phyloP scores from a whole-genome alignment of 2,797 vertebrate genomes.

The Oreochromis grahami region DNA sequence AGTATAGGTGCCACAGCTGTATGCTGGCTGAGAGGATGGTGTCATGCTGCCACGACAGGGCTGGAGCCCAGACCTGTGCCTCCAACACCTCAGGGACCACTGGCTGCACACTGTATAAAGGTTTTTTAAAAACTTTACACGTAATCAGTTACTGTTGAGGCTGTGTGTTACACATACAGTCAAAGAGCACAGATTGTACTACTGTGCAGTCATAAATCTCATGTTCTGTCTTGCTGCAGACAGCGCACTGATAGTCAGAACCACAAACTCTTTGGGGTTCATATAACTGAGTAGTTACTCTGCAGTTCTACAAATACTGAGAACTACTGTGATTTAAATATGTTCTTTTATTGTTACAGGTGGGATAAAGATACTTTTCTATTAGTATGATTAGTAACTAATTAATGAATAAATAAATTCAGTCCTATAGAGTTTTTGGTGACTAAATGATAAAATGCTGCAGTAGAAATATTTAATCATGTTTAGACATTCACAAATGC shows the following conservation, averaged over 20 bases:
- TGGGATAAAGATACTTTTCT: not conserved
- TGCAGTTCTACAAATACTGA: not conserved
- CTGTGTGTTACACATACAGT: not conserved
- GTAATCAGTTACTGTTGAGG: not conserved
- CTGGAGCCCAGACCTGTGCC: not conserved
- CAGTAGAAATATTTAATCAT: not conserved
- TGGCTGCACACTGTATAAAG: not conserved
- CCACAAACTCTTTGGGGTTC: not conserved
- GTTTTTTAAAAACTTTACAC: not conserved
- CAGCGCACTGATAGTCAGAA: not conserved
- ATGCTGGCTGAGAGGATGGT: conserved; percentile 7
- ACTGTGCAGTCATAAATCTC: not conserved
- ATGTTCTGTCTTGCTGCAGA: not conserved
- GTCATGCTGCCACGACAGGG: not conserved
- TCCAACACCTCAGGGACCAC: not conserved
- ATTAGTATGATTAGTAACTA: not conserved
- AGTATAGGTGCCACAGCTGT: conserved; percentile 5
- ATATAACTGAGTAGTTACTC: not conserved
- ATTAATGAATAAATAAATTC: not conserved
- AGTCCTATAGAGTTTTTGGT: not conserved
- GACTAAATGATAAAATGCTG: not conserved
- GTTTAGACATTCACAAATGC: not conserved
- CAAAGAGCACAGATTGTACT: not conserved
- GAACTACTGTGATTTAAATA: not conserved
- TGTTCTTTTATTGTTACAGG: not conserved